Conservation (phyloP, 1,140 invertebrate species). For the Orussus abietinus region DNA sequence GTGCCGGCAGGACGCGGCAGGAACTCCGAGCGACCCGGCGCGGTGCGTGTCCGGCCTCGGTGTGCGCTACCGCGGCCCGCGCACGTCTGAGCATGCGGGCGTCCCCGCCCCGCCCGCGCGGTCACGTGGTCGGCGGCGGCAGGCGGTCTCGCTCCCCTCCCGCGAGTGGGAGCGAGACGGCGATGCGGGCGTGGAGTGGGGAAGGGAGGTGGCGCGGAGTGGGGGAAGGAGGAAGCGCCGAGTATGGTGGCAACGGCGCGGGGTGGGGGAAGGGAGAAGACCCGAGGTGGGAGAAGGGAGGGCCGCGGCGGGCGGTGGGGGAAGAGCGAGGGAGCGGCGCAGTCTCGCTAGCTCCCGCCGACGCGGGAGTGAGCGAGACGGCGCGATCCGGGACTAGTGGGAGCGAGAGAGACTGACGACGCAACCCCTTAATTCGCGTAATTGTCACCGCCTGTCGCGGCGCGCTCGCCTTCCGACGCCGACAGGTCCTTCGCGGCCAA, state of each 20-base stretch:
- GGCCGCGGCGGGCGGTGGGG: too few species aligned
- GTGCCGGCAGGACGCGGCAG: too few species aligned
- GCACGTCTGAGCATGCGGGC: constrained; percentile 51
- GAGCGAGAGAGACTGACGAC: background rate
- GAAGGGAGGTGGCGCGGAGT: constrained; percentile 2
- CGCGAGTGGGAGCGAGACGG: constrained; percentile 10
- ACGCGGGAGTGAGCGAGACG: too few species aligned
- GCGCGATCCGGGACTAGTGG: background rate
- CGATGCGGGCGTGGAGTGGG: constrained; percentile 4
- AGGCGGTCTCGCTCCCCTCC: constrained; percentile 14
- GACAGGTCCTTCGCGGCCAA: too few species aligned
- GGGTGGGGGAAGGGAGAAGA: background rate
- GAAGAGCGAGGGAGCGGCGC: too few species aligned
- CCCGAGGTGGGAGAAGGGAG: background rate
- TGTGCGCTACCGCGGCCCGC: constrained; percentile 34
- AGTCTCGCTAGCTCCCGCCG: too few species aligned
- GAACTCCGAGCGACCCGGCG: too few species aligned
- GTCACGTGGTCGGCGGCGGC: constrained; percentile 43
- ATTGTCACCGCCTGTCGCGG: constrained; percentile 32
- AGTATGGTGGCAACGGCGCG: background rate
- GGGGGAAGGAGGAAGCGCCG: background rate
- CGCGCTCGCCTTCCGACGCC: too few species aligned
- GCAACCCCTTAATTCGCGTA: constrained; percentile 24
- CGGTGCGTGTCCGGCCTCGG: too few species aligned
- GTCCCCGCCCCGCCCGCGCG: constrained; percentile 45